These are phyloP conservation scores for Spodoptera litura DNA, from an alignment of 1,140 invertebrate species.

Conservation along the genomic window DNA sequence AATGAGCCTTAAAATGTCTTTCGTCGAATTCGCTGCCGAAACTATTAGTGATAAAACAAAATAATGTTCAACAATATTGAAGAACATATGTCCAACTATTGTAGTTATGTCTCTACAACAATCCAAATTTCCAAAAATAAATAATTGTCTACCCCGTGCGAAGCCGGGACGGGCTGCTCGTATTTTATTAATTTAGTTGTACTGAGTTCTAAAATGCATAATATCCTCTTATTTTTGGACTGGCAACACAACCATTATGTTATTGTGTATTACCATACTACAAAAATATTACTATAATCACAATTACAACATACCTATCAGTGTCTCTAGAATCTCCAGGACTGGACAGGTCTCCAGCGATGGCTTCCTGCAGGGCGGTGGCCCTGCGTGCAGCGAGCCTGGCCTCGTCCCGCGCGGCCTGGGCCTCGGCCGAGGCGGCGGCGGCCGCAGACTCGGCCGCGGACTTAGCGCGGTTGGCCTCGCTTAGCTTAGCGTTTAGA, in stretches of 20 bases:
- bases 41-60: too few species aligned
- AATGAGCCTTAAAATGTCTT: too few species aligned
- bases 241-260: too few species aligned
- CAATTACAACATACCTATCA: constrained; percentile 69
- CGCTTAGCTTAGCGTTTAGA: constrained; percentile 68
- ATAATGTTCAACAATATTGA: too few species aligned
- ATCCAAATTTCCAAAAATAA: too few species aligned
- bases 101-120: too few species aligned
- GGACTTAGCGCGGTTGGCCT: constrained; percentile 64
- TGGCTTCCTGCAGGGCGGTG: constrained; percentile 80
- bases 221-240: background rate
- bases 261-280: constrained; percentile 21
- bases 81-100: too few species aligned
- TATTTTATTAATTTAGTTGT: too few species aligned
- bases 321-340: constrained; percentile 74
- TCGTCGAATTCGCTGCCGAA: too few species aligned
- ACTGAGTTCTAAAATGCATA: background rate
- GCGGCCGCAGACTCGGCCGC: constrained; percentile 74
- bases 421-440: constrained; percentile 72
- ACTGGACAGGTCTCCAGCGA: constrained; percentile 80
- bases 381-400: constrained; percentile 75
- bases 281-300: background rate
- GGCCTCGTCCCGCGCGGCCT: constrained; percentile 75
- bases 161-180: too few species aligned
- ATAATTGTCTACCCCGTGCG: too few species aligned